Conservation (phyloP, 2,113 vertebrate species). For the Microtus montanus region DNA sequence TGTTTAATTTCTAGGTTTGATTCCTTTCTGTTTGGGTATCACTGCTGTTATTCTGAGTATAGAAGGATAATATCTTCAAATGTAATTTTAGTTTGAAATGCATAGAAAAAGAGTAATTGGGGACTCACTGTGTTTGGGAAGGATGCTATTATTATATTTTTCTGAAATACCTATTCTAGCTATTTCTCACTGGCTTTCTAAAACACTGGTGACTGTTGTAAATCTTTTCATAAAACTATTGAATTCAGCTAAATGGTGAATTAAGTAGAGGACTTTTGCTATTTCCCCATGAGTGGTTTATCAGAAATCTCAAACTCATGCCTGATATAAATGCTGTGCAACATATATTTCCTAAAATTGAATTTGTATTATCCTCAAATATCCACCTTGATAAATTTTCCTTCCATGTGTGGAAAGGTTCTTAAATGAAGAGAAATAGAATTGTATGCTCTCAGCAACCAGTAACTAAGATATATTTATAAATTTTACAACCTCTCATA, state of each 20-base stretch:
- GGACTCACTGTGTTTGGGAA: not conserved
- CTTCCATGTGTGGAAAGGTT: not conserved
- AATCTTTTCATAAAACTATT: not conserved
- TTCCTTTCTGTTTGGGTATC: not conserved
- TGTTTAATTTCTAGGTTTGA: not conserved
- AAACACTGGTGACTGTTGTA: not conserved
- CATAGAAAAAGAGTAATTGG: not conserved
- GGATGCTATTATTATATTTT: not conserved
- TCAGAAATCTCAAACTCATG: not conserved
- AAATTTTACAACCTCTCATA: not conserved
- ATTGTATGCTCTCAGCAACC: not conserved
- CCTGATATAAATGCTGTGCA: not conserved
- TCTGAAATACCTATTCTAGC: not conserved
- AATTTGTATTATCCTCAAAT: not conserved
- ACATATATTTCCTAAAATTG: not conserved
- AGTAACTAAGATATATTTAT: not conserved
- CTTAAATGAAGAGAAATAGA: not conserved
- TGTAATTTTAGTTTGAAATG: not conserved
- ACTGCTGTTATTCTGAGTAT: not conserved
- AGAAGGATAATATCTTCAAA: not conserved
- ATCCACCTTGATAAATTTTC: not conserved
- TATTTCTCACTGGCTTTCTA: not conserved
- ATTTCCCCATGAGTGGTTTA: not conserved
- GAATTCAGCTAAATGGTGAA: not conserved
- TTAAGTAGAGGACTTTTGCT: not conserved